These are phyloP conservation scores for Sebastes baramenuke DNA, from an alignment of 2,797 vertebrate species.

Conservation along the genomic window DNA sequence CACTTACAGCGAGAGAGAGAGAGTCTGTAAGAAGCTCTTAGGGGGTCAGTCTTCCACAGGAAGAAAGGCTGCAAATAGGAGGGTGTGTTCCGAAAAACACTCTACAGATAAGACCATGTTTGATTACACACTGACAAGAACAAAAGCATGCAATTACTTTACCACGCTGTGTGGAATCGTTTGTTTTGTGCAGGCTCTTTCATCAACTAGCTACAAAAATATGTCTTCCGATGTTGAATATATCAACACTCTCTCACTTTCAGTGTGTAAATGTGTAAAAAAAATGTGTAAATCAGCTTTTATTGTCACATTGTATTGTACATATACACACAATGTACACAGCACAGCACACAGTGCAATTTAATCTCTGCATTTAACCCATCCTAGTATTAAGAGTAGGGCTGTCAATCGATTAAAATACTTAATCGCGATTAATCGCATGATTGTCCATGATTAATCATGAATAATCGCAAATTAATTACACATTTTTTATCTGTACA, in stretches of 20 bases:
- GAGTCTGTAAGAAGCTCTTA: conserved; percentile 48
- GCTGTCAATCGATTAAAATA: too few relatives aligned
- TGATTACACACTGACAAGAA: conserved; percentile 63
- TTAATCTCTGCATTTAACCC: too few relatives aligned
- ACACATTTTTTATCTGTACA: too few relatives aligned
- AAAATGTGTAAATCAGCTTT: too few relatives aligned
- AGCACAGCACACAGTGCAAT: too few relatives aligned
- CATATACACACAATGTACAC: too few relatives aligned
- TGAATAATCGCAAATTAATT: too few relatives aligned
- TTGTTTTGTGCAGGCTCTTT: conserved; percentile 29
- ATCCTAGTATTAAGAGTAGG: too few relatives aligned
- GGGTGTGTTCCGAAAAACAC: conserved; percentile 48
- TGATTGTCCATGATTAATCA: too few relatives aligned
- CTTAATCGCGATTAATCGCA: too few relatives aligned
- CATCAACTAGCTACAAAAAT: conserved; percentile 2
- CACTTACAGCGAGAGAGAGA: conserved; percentile 37
- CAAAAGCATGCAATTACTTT: conserved; percentile 63
- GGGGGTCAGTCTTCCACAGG: conserved; percentile 32
- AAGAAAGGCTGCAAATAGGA: conserved; percentile 61
- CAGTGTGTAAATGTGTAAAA: too few relatives aligned
- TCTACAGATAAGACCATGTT: conserved; percentile 54
- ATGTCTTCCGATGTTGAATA: background rate
- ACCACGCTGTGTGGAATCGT: conserved; percentile 5
- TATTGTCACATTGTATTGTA: too few relatives aligned
- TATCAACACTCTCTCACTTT: background rate